Conservation (phyloP, 2,888 invertebrate species). For the Drosophila robusta region DNA sequence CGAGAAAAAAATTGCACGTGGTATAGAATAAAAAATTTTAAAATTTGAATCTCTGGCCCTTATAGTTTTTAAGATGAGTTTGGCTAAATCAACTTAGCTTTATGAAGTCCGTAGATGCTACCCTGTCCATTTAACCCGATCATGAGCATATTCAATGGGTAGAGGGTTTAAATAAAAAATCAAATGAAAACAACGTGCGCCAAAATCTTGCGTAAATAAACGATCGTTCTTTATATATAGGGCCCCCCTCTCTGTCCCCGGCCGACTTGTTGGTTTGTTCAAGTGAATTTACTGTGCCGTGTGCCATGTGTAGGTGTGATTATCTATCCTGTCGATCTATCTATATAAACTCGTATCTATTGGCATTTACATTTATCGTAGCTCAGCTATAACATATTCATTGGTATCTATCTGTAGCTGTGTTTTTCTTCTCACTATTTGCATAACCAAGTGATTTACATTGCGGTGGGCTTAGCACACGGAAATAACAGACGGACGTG, state of each 20-base stretch:
- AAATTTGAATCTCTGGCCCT: too few relatives aligned
- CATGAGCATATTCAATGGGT: neutral
- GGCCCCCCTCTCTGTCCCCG: constrained; percentile 10
- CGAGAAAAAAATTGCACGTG: too few relatives aligned
- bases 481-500: constrained; percentile 50
- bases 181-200: constrained; percentile 42
- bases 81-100: too few relatives aligned
- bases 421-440: constrained; percentile 43
- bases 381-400: constrained; percentile 6
- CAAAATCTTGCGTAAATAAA: constrained; percentile 74
- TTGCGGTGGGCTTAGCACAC: constrained; percentile 47
- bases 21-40: too few relatives aligned
- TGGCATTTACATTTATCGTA: constrained; percentile 41
- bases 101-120: neutral
- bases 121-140: neutral
- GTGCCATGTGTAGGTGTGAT: constrained; percentile 61
- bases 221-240: constrained; percentile 14
- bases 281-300: constrained; percentile 66
- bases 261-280: constrained; percentile 58
- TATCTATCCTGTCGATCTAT: constrained; percentile 32
- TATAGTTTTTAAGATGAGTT: too few relatives aligned
- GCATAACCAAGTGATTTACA: constrained; percentile 75
- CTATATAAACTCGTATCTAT: neutral
- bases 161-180: neutral
- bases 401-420: constrained; percentile 15